Percentiles rank a stretch among this genome's conserved stretches.
phyloP scores from a whole-genome alignment of 2,888 invertebrate genomes.

The Diogma glabrata region DNA sequence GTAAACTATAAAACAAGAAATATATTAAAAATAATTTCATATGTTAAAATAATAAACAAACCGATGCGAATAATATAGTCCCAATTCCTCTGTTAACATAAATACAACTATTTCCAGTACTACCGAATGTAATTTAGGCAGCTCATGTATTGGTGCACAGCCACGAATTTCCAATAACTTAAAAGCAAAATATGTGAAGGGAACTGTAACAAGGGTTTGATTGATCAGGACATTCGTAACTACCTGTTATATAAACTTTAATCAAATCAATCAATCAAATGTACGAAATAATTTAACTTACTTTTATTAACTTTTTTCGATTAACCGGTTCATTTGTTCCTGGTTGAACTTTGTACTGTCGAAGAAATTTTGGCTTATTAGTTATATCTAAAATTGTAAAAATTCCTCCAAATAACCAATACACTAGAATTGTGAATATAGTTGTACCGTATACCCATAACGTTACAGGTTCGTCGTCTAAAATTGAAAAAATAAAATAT shows the following conservation, averaged over 20 bases:
- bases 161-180: slow-evolving; percentile 55
- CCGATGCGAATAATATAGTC: slow-evolving; percentile 78
- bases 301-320: no score
- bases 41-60: no score
- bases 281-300: no score
- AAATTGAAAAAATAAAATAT: slow-evolving; percentile 16
- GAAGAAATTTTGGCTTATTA: slow-evolving; percentile 49
- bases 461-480: slow-evolving; percentile 43
- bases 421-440: slow-evolving; percentile 43
- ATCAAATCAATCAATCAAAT: background rate
- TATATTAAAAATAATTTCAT: no score
- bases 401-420: slow-evolving; percentile 55
- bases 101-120: slow-evolving; percentile 60
- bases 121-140: slow-evolving; percentile 68
- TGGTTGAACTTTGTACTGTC: slow-evolving; percentile 61
- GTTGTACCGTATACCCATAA: slow-evolving; percentile 46
- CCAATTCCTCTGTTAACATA: slow-evolving; percentile 65
- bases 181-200: slow-evolving; percentile 48
- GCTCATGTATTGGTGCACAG: slow-evolving; percentile 47
- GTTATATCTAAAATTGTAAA: slow-evolving; percentile 55
- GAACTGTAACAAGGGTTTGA: slow-evolving; percentile 57
- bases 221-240: slow-evolving; percentile 59
- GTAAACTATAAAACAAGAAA: no score
- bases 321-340: slow-evolving; percentile 61
- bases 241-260: slow-evolving; percentile 38